Conservation (phyloP, 2,113 vertebrate genomes). For the Geothlypis trichas region DNA sequence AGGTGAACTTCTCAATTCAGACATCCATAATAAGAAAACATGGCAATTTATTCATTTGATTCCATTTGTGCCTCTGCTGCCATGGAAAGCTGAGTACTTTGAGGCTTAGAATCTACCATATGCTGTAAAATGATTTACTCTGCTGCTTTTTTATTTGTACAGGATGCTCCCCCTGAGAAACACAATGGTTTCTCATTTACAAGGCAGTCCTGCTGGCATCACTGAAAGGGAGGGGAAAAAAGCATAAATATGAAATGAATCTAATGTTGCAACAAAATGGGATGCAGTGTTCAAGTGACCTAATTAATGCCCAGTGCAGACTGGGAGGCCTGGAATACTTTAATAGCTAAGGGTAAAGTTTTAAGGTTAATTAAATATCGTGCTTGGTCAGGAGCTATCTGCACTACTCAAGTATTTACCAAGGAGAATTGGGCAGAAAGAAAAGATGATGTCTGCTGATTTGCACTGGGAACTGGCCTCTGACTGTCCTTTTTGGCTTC, state of each 20-base stretch:
- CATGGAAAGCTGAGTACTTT: constrained; percentile 32
- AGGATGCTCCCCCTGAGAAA: constrained; percentile 54
- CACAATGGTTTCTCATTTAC: constrained; percentile 51
- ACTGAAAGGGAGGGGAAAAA: constrained; percentile 25
- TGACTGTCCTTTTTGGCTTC: not conserved
- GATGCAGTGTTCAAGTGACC: constrained; percentile 22
- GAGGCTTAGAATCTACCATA: constrained; percentile 37
- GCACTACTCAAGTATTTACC: not conserved
- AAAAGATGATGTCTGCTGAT: not conserved
- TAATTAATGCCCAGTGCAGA: constrained; percentile 38
- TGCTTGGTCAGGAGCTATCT: not conserved
- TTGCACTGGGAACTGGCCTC: not conserved
- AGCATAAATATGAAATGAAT: constrained; percentile 47
- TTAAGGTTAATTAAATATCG: not conserved
- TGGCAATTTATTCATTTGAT: constrained; percentile 50
- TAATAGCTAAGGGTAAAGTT: not conserved
- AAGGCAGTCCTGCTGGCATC: constrained; percentile 34
- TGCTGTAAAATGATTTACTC: constrained; percentile 55
- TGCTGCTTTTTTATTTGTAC: constrained; percentile 52
- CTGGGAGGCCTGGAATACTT: not conserved
- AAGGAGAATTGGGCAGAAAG: not conserved
- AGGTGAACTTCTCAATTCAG: constrained; percentile 33
- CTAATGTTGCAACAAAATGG: constrained; percentile 44
- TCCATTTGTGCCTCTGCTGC: constrained; percentile 35
- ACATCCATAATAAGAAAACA: constrained; percentile 44